Conservation (phyloP, 2,113 vertebrate genomes). For the Saccopteryx bilineata region DNA sequence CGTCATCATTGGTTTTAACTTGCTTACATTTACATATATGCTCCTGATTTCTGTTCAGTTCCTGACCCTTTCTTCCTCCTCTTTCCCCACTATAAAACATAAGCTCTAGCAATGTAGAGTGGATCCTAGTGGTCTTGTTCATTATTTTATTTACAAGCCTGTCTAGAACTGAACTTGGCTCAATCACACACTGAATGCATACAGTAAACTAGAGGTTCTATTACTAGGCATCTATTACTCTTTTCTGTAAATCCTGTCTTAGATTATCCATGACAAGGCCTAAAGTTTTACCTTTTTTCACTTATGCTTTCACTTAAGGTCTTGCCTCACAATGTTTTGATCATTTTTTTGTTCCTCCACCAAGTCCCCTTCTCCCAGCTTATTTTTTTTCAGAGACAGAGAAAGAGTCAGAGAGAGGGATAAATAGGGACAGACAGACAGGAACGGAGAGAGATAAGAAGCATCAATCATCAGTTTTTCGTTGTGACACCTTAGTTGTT, state of each 20-base stretch:
- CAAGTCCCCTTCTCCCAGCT: background rate
- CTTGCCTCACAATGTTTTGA: background rate
- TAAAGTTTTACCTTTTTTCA: background rate
- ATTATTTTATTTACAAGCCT: constrained; percentile 5
- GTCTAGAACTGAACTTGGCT: background rate
- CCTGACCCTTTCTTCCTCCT: background rate
- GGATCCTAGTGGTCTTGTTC: background rate
- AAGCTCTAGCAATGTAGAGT: background rate
- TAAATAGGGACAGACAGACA: too few relatives aligned
- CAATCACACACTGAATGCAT: background rate
- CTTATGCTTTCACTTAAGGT: background rate
- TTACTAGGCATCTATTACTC: background rate
- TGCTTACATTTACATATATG: background rate
- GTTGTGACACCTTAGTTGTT: too few relatives aligned
- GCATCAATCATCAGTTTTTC: too few relatives aligned
- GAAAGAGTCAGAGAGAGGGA: too few relatives aligned
- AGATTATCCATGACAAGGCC: background rate
- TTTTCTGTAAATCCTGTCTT: background rate
- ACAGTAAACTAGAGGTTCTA: background rate
- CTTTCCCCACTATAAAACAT: background rate
- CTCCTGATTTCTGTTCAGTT: background rate
- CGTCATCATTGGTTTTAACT: background rate
- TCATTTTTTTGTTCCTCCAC: background rate
- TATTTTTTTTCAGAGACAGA: too few relatives aligned
- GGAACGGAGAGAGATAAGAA: too few relatives aligned